Evolutionary conservation across 2,113 vertebrate genomes (phyloP), one percentile per base, ranked within the genome.

Genomic region (Myotis brandtii): DNA sequence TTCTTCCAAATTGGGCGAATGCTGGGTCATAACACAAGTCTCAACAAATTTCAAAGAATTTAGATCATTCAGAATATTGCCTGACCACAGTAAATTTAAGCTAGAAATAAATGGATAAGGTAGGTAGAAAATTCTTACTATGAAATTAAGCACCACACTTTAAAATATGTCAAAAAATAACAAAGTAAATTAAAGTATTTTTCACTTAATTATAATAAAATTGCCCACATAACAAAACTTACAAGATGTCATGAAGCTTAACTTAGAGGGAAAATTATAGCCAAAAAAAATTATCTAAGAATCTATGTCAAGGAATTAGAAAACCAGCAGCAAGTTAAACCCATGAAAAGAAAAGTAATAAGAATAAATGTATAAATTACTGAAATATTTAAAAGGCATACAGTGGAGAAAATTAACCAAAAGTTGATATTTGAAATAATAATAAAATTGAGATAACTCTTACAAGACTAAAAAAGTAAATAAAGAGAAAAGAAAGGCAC

Each of bases 151-250:
- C 10, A 30, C 37, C 75, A 21, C 21, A 59, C 34, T 81, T 86
- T 82, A 43, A 52, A 80, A 72, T 62, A 90, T 34, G 48, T 86
- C n/a, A 86, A 93, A 50, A 14, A 92, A 62, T 79, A 48, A 92
- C 72, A 69, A 14, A 59, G 9, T 32, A 92, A 95, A 86, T 76
- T 73, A 40, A 92, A 82, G 52, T 20, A 52, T 43, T 70, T 92
- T 93, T 69, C 43, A 95, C n/a, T 75, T 27, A 85, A 70, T 69
- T 10, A 62, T 32, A 89, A 94, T 56, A 67, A 92, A 64, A 89
- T 73, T 67, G 50, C 70, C 20, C 14, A 50, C 12, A 43, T 67
- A 21, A 4, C n/a, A 64, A 73, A 80, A 85, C 14, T 79, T 80
- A 85, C 13, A 27, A 10, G 14, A 59, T 93, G 6, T 25, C 40